phyloP scores from a whole-genome alignment of 2,113 vertebrate species.

The Limnothrissa miodon region DNA sequence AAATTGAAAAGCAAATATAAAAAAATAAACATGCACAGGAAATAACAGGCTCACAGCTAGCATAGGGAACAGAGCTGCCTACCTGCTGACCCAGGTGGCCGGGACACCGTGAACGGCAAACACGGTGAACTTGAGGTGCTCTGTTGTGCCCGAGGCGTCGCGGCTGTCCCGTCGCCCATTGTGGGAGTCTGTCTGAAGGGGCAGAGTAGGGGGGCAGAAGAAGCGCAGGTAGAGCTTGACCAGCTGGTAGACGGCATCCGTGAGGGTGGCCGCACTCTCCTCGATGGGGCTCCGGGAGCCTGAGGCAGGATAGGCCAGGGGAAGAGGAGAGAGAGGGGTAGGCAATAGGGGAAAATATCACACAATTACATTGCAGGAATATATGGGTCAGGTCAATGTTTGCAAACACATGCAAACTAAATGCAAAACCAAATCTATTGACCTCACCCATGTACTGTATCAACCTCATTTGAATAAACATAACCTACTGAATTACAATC shows the following conservation, averaged over 20 bases:
- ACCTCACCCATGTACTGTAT: too few relatives aligned
- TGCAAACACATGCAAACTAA: too few relatives aligned
- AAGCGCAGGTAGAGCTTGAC: slow-evolving; percentile 80
- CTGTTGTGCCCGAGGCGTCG: slow-evolving; percentile 83
- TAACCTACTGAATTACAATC: too few relatives aligned
- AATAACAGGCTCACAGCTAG: background rate
- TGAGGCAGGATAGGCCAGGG: slow-evolving; percentile 22
- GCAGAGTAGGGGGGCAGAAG: slow-evolving; percentile 63
- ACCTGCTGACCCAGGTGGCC: slow-evolving; percentile 89
- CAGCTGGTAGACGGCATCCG: slow-evolving; percentile 82
- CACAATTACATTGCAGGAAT: too few relatives aligned
- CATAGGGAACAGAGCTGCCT: slow-evolving; percentile 28
- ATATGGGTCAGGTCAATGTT: too few relatives aligned
- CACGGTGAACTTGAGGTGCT: slow-evolving; percentile 92
- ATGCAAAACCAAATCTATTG: too few relatives aligned
- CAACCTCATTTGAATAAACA: too few relatives aligned
- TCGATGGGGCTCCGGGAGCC: slow-evolving; percentile 74
- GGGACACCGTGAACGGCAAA: slow-evolving; percentile 91
- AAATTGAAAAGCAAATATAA: background rate
- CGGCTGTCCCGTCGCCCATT: slow-evolving; percentile 60
- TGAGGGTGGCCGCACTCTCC: slow-evolving; percentile 75
- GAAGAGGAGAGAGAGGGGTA: too few relatives aligned
- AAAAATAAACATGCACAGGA: background rate
- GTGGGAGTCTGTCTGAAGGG: slow-evolving; percentile 28
- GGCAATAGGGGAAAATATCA: background rate